These are phyloP conservation scores for Leucosticte australis DNA, from an alignment of 2,113 vertebrate genomes.

Conservation along the genomic window DNA sequence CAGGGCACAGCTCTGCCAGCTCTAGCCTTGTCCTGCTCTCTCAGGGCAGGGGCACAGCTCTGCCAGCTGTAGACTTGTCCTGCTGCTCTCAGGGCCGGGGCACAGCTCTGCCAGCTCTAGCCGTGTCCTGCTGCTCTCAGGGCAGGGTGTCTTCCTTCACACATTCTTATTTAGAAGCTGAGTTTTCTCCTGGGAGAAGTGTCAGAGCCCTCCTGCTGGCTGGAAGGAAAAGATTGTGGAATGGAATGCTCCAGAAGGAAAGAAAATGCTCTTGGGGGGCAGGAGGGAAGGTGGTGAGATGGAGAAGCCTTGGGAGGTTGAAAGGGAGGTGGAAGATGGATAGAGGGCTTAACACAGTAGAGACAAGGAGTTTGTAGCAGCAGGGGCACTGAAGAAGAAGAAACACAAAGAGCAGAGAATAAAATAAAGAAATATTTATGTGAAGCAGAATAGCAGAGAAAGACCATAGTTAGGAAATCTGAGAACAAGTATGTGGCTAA, in stretches of 20 bases:
- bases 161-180: background rate
- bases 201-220: fast-evolving
- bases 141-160: background rate
- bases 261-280: background rate
- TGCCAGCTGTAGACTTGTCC: background rate
- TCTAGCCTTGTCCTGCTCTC: no score
- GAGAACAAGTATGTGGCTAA: background rate
- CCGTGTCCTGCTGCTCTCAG: background rate
- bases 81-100: background rate
- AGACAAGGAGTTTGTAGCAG: background rate
- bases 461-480: background rate
- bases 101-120: background rate
- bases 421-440: background rate
- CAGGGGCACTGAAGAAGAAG: background rate
- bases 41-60: no score
- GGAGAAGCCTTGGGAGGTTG: background rate
- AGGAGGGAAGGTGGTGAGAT: background rate
- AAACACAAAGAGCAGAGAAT: background rate
- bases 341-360: background rate
- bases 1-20: no score
- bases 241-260: background rate
- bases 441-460: background rate
- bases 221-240: background rate
- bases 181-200: background rate
- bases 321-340: background rate